Conservation (phyloP, 37 sponge, comb jelly and placozoan genomes). For the Tethya wilhelma region DNA sequence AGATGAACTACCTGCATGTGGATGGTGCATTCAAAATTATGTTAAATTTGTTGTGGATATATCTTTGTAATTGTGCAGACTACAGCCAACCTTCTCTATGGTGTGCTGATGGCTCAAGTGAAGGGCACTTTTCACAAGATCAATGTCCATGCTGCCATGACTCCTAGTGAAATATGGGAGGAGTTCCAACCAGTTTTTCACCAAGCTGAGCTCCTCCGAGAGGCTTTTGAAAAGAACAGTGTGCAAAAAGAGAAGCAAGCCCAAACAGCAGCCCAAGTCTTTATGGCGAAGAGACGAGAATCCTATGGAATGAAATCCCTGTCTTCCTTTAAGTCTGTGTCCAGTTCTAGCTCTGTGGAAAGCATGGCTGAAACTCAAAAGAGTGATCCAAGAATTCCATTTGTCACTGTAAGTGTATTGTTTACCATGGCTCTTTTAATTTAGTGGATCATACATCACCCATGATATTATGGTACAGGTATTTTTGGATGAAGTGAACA, state of each 20-base stretch:
- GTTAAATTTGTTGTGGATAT: neutral
- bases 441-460: no score
- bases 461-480: no score
- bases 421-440: neutral
- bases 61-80: neutral
- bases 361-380: neutral
- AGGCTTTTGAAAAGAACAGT: constrained; percentile 11
- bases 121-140: constrained; percentile 71
- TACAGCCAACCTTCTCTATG: constrained; percentile 54
- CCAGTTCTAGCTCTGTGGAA: no score
- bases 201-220: constrained; percentile 39
- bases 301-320: neutral
- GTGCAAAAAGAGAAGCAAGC: neutral
- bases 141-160: constrained; percentile 83
- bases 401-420: constrained; percentile 57
- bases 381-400: constrained; percentile 18
- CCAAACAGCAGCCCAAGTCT: neutral
- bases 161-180: constrained; percentile 66
- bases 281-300: no score
- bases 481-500: constrained; percentile 94
- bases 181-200: constrained; percentile 44
- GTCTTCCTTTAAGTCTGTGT: neutral
- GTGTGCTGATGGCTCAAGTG: constrained; percentile 42
- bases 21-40: neutral
- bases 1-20: no score